Evolutionary conservation across 1,140 invertebrate species (phyloP).

Genomic region (Physella acuta): DNA sequence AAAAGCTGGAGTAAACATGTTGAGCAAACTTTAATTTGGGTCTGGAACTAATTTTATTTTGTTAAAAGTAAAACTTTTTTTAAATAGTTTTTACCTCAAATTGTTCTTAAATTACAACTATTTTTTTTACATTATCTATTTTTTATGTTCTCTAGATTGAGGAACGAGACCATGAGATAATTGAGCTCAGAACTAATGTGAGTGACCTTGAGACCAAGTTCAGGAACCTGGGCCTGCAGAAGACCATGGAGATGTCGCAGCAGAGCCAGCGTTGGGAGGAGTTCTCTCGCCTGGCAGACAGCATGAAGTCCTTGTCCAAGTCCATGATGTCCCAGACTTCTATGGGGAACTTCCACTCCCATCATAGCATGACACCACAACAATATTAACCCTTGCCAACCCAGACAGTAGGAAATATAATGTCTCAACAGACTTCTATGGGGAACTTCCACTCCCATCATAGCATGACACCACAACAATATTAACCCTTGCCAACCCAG

Average conservation of each 20-base stretch:
- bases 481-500: no score
- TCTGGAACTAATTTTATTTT: no score
- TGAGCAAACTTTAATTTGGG: no score
- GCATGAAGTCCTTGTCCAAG: slow-evolving; percentile 54
- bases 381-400: slow-evolving; percentile 1
- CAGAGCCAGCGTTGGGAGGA: slow-evolving; percentile 59
- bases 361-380: no score
- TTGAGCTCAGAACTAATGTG: neutral
- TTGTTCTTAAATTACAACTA: neutral
- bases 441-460: no score
- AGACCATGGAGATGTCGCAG: slow-evolving; percentile 45
- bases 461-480: neutral
- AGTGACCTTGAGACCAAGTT: slow-evolving; percentile 37
- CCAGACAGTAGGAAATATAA: no score
- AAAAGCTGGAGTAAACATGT: no score
- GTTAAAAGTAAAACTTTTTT: no score
- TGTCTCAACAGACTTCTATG: no score
- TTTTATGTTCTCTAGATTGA: neutral
- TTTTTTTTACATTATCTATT: neutral
- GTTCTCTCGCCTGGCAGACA: slow-evolving; percentile 57
- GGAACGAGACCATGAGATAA: slow-evolving; percentile 9
- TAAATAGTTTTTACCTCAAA: no score
- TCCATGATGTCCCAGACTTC: slow-evolving; percentile 43
- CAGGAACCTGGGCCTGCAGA: slow-evolving; percentile 46
- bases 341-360: no score